These are phyloP conservation scores for Tuta absoluta DNA, from an alignment of 2,888 invertebrate genomes.

Conservation along the genomic window DNA sequence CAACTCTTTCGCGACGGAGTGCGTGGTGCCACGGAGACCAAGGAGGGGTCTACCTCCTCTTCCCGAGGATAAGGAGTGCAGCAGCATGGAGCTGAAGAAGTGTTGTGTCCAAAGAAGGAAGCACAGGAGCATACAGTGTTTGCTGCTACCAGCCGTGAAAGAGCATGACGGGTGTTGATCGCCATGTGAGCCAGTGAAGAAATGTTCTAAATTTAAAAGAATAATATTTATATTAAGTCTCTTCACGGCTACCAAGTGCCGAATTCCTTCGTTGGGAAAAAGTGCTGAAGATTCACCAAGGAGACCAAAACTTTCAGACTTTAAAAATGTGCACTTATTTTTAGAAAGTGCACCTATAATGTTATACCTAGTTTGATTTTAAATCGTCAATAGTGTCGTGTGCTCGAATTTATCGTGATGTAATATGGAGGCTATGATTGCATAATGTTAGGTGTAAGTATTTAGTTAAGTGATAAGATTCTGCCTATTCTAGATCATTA, in stretches of 20 bases:
- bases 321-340: background rate
- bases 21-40: constrained; percentile 62
- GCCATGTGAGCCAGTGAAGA: background rate
- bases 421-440: constrained; percentile 17
- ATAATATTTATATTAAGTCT: background rate
- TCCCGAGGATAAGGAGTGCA: constrained; percentile 72
- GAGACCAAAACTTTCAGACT: constrained; percentile 2
- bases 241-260: background rate
- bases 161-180: constrained; percentile 70
- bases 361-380: background rate
- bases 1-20: constrained; percentile 64
- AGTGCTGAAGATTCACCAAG: background rate
- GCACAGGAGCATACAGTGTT: constrained; percentile 55
- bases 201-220: background rate
- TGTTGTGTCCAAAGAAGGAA: constrained; percentile 56
- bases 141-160: constrained; percentile 62
- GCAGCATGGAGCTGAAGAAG: constrained; percentile 60
- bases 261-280: background rate
- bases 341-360: background rate
- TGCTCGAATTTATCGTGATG: constrained; percentile 19
- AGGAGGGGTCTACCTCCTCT: constrained; percentile 64
- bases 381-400: constrained; percentile 4
- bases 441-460: constrained; percentile 8
- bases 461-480: constrained; percentile 9
- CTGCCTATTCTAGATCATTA: background rate